Base-by-base conservation (phyloP, 2,113 vertebrate species). In the Eurypyga helias region DNA sequence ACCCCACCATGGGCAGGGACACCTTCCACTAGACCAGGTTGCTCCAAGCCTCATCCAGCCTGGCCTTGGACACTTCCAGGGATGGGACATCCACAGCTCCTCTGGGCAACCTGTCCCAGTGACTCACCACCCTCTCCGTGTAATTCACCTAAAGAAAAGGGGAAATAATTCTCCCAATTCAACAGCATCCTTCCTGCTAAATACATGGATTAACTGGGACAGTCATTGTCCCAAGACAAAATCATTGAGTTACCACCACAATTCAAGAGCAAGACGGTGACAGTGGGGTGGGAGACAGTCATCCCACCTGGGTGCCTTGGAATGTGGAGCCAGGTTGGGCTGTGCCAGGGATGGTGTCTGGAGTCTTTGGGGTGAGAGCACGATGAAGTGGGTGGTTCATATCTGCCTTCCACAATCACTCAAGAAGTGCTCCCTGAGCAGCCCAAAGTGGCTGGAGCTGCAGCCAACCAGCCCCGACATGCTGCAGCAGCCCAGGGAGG, bases 401-500 rank as follows among this genome's bases (percentile, higher is more conserved):
- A 13, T 34, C 26, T 46, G 31, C 10, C 7, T 31, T 77, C 43
- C 49, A 24, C 36, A 21, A 29, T 6, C 13, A 38, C 31, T 45
- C 26, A 3, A 10, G 4, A 8, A 41, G 28, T 5, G 46, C 41
- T 65, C 8, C 19, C 9, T 1, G 16, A 72, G 18, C 20, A 70
- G 20, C 36, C 24, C 67, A 36, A 41, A 26, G 55, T 5, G 25
- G 15, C 41, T 0, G 0, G 24, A 91, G 58, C 14, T 64, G 36
- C n/a, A 82, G 55, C 51, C 72, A 18, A 26, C 26, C 5, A 70
- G 23, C 41, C 52, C 31, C 2, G 1, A 67, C 0, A 1, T 2
- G 0, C 7, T 23, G n/a, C 0, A 0, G 82, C 48, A 87, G 36
- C 51, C 26, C 57, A 49, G 25, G 75, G 31, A 87, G 49, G 58